Percentiles rank a stretch among this genome's conserved stretches.
These are phyloP conservation scores for Datnioides undecimradiatus DNA, from an alignment of 2,113 vertebrate species.

Conservation along the genomic window DNA sequence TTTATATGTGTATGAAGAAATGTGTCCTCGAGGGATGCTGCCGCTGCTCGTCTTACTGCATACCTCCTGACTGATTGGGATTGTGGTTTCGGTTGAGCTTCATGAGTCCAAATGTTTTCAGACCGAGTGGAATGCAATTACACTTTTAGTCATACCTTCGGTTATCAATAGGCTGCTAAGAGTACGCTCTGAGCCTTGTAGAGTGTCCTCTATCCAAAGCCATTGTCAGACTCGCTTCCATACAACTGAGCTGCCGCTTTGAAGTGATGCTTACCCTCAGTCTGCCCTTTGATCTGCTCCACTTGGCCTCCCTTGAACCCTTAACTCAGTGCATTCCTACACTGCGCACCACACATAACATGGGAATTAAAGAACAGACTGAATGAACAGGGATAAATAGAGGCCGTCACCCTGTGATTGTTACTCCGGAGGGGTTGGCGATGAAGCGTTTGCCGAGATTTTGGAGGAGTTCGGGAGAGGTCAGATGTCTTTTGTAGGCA, in stretches of 20 bases:
- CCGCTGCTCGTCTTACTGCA: not conserved
- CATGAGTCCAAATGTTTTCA: not conserved
- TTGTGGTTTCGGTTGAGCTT: not conserved
- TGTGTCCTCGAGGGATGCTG: not conserved
- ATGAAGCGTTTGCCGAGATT: conserved; percentile 3
- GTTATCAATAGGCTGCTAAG: not conserved
- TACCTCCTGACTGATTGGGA: not conserved
- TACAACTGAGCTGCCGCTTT: conserved; percentile 15
- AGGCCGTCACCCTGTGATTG: conserved; percentile 26
- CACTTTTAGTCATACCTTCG: not conserved
- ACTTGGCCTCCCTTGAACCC: conserved; percentile 47
- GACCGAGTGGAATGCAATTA: not conserved
- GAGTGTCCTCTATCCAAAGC: conserved; percentile 10
- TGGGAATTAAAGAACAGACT: conserved; percentile 33
- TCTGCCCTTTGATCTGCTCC: conserved; percentile 57
- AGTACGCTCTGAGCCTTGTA: not conserved
- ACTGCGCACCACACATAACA: not conserved
- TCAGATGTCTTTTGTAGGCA: conserved; percentile 9
- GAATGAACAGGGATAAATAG: conserved; percentile 34
- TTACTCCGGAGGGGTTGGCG: conserved; percentile 1
- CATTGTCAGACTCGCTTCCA: conserved; percentile 24
- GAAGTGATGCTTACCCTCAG: conserved; percentile 51
- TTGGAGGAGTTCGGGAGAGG: not conserved
- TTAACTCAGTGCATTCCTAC: conserved; percentile 23
- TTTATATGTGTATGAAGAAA: no score